phyloP scores from a whole-genome alignment of 2,113 vertebrate species.

The Nannospalax galili region DNA sequence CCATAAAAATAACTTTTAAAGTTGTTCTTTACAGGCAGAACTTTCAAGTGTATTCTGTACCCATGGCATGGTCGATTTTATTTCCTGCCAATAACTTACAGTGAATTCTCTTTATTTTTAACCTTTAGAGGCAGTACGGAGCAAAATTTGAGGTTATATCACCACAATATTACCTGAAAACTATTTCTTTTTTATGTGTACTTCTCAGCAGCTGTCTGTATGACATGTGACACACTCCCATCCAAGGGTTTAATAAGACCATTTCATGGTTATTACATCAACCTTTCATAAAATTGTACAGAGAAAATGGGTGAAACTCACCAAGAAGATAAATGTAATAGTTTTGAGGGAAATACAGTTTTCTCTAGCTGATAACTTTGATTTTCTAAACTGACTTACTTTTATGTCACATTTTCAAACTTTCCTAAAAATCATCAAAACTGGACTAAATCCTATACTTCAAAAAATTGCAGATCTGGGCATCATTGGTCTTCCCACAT shows the following conservation, averaged over 20 bases:
- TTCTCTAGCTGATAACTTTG: constrained; percentile 11
- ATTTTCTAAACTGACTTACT: constrained; percentile 15
- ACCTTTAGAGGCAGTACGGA: not conserved
- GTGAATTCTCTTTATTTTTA: constrained; percentile 6
- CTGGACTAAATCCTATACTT: not conserved
- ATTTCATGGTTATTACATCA: constrained; percentile 28
- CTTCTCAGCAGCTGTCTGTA: not conserved
- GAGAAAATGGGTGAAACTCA: not conserved
- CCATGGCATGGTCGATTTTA: not conserved
- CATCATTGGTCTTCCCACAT: not conserved
- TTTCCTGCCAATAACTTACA: not conserved
- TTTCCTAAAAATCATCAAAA: constrained; percentile 15
- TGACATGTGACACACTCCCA: not conserved
- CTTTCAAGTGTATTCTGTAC: not conserved
- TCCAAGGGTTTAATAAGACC: not conserved
- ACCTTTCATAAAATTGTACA: not conserved
- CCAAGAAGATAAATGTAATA: not conserved
- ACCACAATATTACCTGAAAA: not conserved
- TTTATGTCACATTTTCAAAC: not conserved
- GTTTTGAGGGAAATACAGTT: not conserved
- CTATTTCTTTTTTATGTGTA: not conserved
- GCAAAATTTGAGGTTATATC: not conserved
- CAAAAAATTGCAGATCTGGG: not conserved
- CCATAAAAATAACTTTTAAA: not conserved
- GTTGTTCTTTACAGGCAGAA: not conserved